Conservation (phyloP, 2,113 vertebrate genomes). For the Pseudorasbora parva region DNA sequence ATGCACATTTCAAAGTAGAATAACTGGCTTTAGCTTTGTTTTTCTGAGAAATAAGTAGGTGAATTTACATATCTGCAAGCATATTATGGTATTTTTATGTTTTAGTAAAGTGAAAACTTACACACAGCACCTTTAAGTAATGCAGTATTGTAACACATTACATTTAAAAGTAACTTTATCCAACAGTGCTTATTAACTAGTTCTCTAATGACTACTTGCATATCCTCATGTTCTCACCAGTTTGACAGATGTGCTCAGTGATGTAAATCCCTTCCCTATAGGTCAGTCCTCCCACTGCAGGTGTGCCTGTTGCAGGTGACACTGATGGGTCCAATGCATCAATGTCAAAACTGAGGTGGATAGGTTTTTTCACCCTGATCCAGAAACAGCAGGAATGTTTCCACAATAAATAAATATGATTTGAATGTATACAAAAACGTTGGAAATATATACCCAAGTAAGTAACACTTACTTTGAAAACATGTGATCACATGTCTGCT, state of each 20-base stretch:
- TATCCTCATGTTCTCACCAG: constrained; percentile 63
- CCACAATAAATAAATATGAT: not conserved
- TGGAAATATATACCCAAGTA: no score
- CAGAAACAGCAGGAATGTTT: not conserved
- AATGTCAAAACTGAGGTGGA: constrained; percentile 81
- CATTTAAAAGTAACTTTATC: no score
- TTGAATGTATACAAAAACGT: not conserved
- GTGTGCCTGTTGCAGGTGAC: constrained; percentile 78
- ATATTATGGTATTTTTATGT: no score
- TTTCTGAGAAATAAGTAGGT: no score
- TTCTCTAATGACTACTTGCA: not conserved
- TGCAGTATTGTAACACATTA: no score
- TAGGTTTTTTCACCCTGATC: constrained; percentile 72
- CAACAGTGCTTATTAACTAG: not conserved
- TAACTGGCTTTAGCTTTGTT: no score
- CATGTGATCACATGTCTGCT: constrained; percentile 76
- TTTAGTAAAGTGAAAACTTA: no score
- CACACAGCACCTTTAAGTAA: no score
- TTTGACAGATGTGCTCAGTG: constrained; percentile 72
- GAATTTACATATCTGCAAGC: no score
- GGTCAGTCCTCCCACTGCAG: constrained; percentile 74
- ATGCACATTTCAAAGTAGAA: no score
- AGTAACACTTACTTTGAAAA: constrained; percentile 63
- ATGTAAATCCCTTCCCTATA: constrained; percentile 80
- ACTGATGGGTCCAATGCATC: constrained; percentile 78